A percentile compares a stretch with the other conserved stretches of the same genome.
These are phyloP conservation scores for Agonopterix subpropinquella DNA, from an alignment of 2,888 invertebrate genomes.

Conservation along the genomic window DNA sequence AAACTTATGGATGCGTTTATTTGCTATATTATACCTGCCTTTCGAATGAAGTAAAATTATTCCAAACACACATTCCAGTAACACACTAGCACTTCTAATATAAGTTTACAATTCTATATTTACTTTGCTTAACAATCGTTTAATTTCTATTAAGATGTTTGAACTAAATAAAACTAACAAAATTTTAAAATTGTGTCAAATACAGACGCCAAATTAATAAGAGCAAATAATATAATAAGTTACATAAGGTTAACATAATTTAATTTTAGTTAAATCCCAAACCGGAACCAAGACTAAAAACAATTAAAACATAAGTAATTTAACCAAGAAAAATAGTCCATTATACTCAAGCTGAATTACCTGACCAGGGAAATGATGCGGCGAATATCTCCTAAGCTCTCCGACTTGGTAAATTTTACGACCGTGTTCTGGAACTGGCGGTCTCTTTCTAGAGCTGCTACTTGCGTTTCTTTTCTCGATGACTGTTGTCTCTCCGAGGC, in stretches of 20 bases:
- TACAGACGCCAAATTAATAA: too few species aligned
- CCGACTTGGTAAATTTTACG: conserved; percentile 24
- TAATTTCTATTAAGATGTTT: too few species aligned
- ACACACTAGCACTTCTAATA: too few species aligned
- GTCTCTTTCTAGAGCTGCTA: conserved; percentile 23
- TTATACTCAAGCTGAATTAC: conserved; percentile 26
- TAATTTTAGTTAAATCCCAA: not conserved
- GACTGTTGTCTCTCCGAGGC: conserved; percentile 5
- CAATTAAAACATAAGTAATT: conserved; percentile 5
- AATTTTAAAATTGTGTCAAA: too few species aligned
- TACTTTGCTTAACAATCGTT: too few species aligned
- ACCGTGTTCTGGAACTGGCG: conserved; percentile 33
- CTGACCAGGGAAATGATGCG: conserved; percentile 50
- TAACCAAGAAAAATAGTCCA: conserved; percentile 8
- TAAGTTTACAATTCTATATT: too few species aligned
- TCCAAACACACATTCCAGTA: too few species aligned
- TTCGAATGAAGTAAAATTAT: too few species aligned
- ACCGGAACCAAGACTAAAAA: not conserved
- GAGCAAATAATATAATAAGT: not conserved
- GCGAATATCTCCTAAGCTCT: conserved; percentile 46
- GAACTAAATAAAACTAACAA: too few species aligned
- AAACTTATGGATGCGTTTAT: too few species aligned
- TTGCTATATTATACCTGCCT: too few species aligned
- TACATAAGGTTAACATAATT: not conserved
- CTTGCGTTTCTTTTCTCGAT: conserved; percentile 17